A percentile compares a stretch with the other conserved stretches of the same genome.
phyloP scores from a whole-genome alignment of 2,113 vertebrate species.

The mouse (Mus musculus) region GRCm39 chr4:18032501-18033000 shows the following conservation, averaged over 20 bases:
- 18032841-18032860: not conserved
- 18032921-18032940: not conserved
- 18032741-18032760: not conserved
- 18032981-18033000: not conserved
- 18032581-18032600: not conserved
- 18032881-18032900: not conserved
- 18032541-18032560: no score
- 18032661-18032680: not conserved
- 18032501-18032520: no score
- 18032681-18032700: not conserved
- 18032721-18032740: not conserved
- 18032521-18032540: no score
- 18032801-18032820: not conserved
- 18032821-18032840: not conserved
- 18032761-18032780: not conserved
- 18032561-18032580: not conserved
- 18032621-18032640: not conserved
- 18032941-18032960: not conserved
- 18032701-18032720: not conserved
- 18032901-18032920: not conserved
- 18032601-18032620: not conserved
- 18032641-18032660: not conserved
- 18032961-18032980: not conserved
- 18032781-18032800: not conserved
- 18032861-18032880: not conserved